Evolutionary conservation across 2,888 invertebrate genomes (phyloP), one percentile per base, ranked within the genome.

Genomic region (Abrostola triplasia): DNA sequence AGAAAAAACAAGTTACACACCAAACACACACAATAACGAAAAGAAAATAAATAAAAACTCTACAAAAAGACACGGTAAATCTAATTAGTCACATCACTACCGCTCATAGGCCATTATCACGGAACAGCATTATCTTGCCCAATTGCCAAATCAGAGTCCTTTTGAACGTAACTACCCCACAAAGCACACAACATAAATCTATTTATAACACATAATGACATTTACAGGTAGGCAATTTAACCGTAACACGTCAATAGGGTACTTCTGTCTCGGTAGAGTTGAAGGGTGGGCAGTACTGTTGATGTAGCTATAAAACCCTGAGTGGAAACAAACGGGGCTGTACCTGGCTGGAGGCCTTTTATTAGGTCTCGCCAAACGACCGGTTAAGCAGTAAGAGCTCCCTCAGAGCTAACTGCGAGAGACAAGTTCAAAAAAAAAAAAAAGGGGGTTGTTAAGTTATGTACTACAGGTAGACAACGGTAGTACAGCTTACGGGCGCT

Each of bases 191-290:
- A 37, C 37, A 65, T 47, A 36, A 11, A 58, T 59, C 65, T 72
- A 36, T 56, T 71, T 72, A 68, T 52, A 11, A 10, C 47, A 7
- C 7, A 59, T 61, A 67, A 76, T 67, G 59, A 50, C 36, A 48
- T 57, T 63, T 64, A 62, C 76, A 76, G 76, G 73, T 76, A 74
- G 48, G 48, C 64, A 58, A 67, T 65, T 72, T 64, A 57, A 41
- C 65, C 53, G 62, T 72, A 64, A 71, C 5, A 44, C 24, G 53
- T 57, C 62, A 59, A 59, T 74, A 52, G 56, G 36, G 35, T 44
- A 41, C 55, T 53, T 55, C 42, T 48, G 55, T 74, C 57, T 68
- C 55, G 44, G 60, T 44, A 68, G 41, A 55, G 55, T 47, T 60
- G 40, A 1, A 42, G 55, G 73, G 44, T 64, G 59, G 63, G 67